Evolutionary conservation across 2,797 vertebrate genomes (phyloP).

Genomic region (Trachops cirrhosus): DNA sequence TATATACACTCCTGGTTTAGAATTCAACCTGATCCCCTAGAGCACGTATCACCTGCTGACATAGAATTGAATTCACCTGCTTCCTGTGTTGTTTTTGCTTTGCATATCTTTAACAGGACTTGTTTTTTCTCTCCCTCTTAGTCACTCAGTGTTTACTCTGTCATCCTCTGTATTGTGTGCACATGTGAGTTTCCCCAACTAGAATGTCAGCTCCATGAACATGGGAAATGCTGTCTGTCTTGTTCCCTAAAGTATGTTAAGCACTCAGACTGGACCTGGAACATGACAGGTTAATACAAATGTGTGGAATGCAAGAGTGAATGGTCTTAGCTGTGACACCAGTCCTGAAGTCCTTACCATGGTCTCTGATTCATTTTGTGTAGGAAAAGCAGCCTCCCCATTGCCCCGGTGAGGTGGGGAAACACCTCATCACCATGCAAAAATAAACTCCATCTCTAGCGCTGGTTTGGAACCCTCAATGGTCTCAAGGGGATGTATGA

Average conservation of each 20-base stretch:
- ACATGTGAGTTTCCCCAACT: neutral
- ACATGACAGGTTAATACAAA: accelerated
- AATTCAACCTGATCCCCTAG: neutral
- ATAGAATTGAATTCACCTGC: neutral
- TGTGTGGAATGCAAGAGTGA: neutral
- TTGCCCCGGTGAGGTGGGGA: neutral
- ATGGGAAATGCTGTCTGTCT: neutral
- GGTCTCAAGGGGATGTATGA: neutral
- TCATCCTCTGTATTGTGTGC: neutral
- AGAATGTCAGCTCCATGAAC: accelerated
- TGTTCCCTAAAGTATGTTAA: neutral
- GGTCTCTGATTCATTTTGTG: neutral
- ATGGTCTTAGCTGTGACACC: neutral
- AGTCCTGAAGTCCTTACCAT: neutral
- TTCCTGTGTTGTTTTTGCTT: too few species aligned
- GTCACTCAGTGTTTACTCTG: neutral
- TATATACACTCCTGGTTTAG: accelerated
- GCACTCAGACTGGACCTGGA: neutral
- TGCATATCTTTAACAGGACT: neutral
- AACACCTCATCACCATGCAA: neutral
- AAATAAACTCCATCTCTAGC: neutral
- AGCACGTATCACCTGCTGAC: neutral
- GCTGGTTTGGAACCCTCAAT: neutral
- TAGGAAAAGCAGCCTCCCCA: neutral
- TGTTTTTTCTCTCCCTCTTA: neutral